Evolutionary conservation across 2,888 invertebrate species (phyloP).

Genomic region (Leptopilina syphax): DNA sequence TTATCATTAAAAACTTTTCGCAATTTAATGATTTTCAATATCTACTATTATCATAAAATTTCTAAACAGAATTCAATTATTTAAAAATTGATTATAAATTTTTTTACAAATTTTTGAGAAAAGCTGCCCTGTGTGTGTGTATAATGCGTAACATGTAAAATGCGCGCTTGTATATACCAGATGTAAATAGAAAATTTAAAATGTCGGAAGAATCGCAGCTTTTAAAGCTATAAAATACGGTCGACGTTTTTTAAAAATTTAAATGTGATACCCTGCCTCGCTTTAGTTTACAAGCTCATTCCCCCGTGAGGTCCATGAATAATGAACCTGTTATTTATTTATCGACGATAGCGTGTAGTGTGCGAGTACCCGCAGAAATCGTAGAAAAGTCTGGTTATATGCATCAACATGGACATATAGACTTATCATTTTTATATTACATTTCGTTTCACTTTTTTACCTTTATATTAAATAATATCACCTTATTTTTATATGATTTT

Average conservation of each 20-base stretch:
- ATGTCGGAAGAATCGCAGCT: slow-evolving; percentile 50
- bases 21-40: no score
- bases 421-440: no score
- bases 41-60: no score
- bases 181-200: slow-evolving; percentile 12
- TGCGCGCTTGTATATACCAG: not conserved
- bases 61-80: no score
- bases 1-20: no score
- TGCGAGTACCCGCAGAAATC: slow-evolving; percentile 51
- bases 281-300: slow-evolving; percentile 54
- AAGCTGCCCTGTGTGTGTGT: not conserved
- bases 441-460: not conserved
- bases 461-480: not conserved
- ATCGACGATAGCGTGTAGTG: slow-evolving; percentile 56
- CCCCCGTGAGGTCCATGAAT: slow-evolving; percentile 59
- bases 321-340: slow-evolving; percentile 62
- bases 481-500: not conserved
- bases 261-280: slow-evolving; percentile 50
- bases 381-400: slow-evolving; percentile 43
- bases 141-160: not conserved
- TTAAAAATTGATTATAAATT: no score
- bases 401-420: not conserved
- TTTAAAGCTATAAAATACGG: slow-evolving; percentile 56
- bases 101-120: not conserved
- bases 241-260: slow-evolving; percentile 53